Evolutionary conservation across 2,113 vertebrate species (phyloP).

Genomic region (Vidua macroura): DNA sequence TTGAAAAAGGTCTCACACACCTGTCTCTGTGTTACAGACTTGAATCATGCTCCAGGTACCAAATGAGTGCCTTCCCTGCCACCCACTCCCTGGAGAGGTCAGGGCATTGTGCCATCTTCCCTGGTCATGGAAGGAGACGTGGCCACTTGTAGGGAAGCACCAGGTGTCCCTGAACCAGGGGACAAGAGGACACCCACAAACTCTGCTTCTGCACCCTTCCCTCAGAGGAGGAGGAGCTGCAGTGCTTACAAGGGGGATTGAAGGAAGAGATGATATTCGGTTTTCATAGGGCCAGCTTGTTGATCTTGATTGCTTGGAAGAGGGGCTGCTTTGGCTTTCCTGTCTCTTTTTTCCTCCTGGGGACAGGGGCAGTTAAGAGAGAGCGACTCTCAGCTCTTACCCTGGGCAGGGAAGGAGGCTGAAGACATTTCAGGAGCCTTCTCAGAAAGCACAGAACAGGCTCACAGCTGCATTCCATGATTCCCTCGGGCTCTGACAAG

Average conservation of each 20-base stretch:
- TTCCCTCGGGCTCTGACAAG: neutral
- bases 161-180: neutral
- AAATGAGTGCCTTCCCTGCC: neutral
- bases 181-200: too few species aligned
- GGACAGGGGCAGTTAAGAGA: neutral
- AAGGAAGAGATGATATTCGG: neutral
- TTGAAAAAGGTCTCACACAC: neutral
- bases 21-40: neutral
- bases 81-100: neutral
- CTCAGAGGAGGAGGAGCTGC: neutral
- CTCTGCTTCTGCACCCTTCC: too few species aligned
- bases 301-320: neutral
- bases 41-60: neutral
- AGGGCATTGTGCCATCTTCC: neutral
- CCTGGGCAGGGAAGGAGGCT: neutral
- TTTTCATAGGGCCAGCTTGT: neutral
- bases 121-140: accelerated
- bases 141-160: neutral
- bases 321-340: neutral
- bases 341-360: neutral
- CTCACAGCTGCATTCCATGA: neutral
- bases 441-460: neutral
- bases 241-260: neutral
- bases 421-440: neutral
- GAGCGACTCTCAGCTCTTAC: neutral